Base-by-base conservation (phyloP, 2,888 invertebrate genomes). In the Aporophyla nigra region DNA sequence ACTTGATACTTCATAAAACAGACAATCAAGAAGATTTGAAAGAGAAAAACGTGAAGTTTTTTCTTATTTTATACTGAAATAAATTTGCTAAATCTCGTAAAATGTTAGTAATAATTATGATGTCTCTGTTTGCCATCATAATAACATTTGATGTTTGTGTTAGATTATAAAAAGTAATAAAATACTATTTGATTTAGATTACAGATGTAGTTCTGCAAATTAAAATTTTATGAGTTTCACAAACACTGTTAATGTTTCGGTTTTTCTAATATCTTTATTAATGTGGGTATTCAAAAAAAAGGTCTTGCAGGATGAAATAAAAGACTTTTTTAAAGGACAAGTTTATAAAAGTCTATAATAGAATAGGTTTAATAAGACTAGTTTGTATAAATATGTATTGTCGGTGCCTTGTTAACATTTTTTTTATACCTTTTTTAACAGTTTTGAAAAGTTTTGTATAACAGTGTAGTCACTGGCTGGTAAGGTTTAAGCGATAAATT, bases 151-250 rank as follows among this genome's bases (percentile, higher is more conserved):
- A 33, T 49, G n/a, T 59, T 19, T 70, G 7, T 49, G 4, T 24
- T 40, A 71, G 10, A 71, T 40, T 58, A 49, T 40, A 49, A 33
- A 73, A 10, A 67, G 6, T 68, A 14, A 24, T 16, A 40, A 70
- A 56, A 9, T 5, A n/a, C 0, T 24, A 21, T 58, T 49, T 71
- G 71, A 40, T 24, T 71, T 10, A 14, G 10, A 49, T 19, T 73
- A 5, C n/a, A 72, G 9, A 24, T 24, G 9, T 24, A 71, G 24
- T 40, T 1, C 21, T 24, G 2, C 16, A 51, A 59, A 72, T 27
- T 21, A 59, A 12, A n/a, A 43, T 61, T 73, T 43, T 74, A 73
- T 59, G 51, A 73, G 27, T 27, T 51, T 9, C 5, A 14, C 9
- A 51, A 74, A 61, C 72, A 72, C 27, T 27, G 7, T n/a, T 72